These are phyloP conservation scores for Ibycter americanus DNA, from an alignment of 2,797 vertebrate genomes.

Conservation along the genomic window DNA sequence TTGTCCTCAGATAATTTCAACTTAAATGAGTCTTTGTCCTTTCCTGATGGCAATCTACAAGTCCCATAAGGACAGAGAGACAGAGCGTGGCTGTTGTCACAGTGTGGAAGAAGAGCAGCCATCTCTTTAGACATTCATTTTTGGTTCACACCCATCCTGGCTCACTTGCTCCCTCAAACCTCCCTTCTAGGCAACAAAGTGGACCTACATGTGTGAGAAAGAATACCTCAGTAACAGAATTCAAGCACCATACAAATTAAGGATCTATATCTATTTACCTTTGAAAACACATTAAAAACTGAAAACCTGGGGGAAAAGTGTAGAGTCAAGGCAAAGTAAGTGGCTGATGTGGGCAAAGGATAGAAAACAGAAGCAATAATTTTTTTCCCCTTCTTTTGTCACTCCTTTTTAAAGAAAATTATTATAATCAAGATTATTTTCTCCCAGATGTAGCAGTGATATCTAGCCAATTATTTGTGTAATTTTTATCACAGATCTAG, in stretches of 20 bases:
- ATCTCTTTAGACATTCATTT: neutral
- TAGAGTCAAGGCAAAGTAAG: neutral
- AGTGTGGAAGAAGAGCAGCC: neutral
- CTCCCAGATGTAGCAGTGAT: neutral
- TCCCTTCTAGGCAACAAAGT: neutral
- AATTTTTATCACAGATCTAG: neutral
- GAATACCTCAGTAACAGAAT: neutral
- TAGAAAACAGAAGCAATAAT: neutral
- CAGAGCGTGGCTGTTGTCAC: rapidly evolving
- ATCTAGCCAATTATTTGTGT: neutral
- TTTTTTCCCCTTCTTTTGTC: neutral
- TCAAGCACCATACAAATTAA: neutral
- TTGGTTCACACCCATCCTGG: neutral
- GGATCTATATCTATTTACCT: neutral
- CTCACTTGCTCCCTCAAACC: neutral
- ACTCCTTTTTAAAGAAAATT: neutral
- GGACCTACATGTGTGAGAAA: neutral
- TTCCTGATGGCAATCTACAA: neutral
- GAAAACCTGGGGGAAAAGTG: neutral
- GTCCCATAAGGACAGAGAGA: neutral
- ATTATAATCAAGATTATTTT: neutral
- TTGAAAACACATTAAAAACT: neutral
- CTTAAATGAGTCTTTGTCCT: neutral
- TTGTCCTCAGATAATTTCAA: neutral
- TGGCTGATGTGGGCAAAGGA: neutral